A percentile compares a stretch with the other conserved stretches of the same genome.
These are phyloP conservation scores for Hemicentrotus pulcherrimus DNA, from an alignment of 35 echinoderm and acorn worm species.

Conservation along the genomic window DNA sequence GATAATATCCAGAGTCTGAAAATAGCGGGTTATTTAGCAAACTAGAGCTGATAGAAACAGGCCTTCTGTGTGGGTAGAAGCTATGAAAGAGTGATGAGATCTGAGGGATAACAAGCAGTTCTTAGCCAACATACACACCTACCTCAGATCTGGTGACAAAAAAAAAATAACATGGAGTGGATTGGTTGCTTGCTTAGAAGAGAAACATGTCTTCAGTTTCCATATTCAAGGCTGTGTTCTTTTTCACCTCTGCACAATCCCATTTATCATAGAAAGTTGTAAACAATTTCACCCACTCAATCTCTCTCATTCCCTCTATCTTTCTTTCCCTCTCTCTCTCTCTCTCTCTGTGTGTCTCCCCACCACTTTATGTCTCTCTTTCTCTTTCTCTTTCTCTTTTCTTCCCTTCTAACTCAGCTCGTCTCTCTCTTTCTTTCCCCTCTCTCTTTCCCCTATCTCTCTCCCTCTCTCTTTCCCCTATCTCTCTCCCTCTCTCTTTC, in stretches of 20 bases:
- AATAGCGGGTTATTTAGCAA: no score
- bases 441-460: neutral
- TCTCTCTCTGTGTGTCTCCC: neutral
- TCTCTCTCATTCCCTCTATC: neutral
- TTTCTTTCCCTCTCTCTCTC: neutral
- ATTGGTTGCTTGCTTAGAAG: no score
- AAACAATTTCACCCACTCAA: neutral
- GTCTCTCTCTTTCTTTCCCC: neutral
- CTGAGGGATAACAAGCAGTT: neutral
- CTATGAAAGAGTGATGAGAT: slow-evolving; percentile 3
- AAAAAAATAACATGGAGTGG: neutral
- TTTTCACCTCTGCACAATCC: neutral
- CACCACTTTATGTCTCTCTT: neutral
- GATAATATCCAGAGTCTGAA: no score
- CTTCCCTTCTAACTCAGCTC: neutral
- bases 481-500: neutral
- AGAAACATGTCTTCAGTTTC: neutral
- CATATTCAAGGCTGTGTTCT: neutral
- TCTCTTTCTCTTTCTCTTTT: neutral
- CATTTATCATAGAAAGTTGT: neutral
- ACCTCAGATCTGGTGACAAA: neutral
- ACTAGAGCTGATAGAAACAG: no score
- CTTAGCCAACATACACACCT: neutral
- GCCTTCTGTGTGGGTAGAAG: neutral
- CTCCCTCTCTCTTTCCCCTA: neutral